A percentile compares a stretch with the other conserved stretches of the same genome.
phyloP scores from a whole-genome alignment of 64 coral and sea anemone genomes.

The Acropora tenuis region DNA sequence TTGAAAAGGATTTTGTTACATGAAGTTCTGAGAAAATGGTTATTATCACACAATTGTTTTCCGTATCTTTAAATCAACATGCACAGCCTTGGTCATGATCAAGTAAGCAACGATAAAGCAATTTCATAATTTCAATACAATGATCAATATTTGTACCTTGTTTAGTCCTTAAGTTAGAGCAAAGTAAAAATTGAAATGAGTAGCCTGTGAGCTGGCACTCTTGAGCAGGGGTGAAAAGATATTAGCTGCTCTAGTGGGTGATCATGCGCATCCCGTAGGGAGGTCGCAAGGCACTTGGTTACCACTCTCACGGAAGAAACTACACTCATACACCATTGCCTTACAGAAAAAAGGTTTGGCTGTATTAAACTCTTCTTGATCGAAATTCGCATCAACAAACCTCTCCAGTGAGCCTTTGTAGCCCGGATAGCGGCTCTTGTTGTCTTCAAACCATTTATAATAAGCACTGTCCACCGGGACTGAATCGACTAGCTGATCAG shows the following conservation, averaged over 20 bases:
- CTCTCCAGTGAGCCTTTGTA: not conserved
- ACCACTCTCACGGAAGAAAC: not conserved
- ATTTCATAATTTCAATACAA: too few relatives aligned
- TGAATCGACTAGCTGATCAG: too few relatives aligned
- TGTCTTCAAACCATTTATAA: too few relatives aligned
- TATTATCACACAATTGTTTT: conserved; percentile 1
- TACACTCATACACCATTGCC: not conserved
- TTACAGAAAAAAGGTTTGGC: not conserved
- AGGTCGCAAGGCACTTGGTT: not conserved
- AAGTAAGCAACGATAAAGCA: too few relatives aligned
- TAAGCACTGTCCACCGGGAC: too few relatives aligned
- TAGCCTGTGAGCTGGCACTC: not conserved
- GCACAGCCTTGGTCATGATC: too few relatives aligned
- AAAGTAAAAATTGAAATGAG: too few relatives aligned
- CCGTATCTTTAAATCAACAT: not conserved
- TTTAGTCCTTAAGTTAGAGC: too few relatives aligned
- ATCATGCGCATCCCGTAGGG: not conserved
- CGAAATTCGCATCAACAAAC: not conserved
- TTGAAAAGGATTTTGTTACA: conserved; percentile 7
- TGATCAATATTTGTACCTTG: too few relatives aligned
- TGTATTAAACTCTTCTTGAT: not conserved
- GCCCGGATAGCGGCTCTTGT: not conserved
- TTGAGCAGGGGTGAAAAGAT: not conserved
- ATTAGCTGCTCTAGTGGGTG: too few relatives aligned
- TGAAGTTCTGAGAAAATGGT: not conserved